phyloP scores from a whole-genome alignment of 2,113 vertebrate species.

The Hippocampus mohnikei region DNA sequence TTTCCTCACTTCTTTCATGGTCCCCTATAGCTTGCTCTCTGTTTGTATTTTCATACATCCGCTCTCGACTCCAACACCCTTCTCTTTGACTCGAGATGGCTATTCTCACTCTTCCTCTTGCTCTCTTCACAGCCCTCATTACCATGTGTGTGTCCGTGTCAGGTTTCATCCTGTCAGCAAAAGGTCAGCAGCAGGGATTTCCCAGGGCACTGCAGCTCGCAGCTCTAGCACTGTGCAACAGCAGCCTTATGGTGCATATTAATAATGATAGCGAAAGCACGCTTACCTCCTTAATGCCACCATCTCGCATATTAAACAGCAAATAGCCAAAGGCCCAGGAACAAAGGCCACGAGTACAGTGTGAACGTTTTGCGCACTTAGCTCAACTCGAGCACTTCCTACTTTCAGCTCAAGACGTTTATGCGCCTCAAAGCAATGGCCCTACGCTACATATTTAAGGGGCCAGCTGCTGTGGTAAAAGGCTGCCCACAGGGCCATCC shows the following conservation, averaged over 20 bases:
- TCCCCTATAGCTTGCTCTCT: conserved; percentile 22
- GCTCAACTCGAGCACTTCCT: conserved; percentile 36
- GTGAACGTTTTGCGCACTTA: conserved; percentile 42
- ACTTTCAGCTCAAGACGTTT: conserved; percentile 20
- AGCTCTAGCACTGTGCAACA: conserved; percentile 60
- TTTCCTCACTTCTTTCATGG: conserved; percentile 31
- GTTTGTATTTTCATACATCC: conserved; percentile 1
- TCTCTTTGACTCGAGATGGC: conserved; percentile 18
- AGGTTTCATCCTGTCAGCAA: conserved; percentile 69
- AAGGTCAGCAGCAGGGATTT: conserved; percentile 72
- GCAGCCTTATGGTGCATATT: conserved; percentile 64
- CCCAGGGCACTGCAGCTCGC: conserved; percentile 65
- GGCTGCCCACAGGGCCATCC: conserved; percentile 29
- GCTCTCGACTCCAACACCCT: conserved; percentile 5
- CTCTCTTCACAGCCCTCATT: conserved; percentile 47
- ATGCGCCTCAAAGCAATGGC: conserved; percentile 23
- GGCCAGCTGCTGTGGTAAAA: conserved; percentile 25
- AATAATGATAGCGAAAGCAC: conserved; percentile 51
- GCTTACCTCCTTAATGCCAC: conserved; percentile 50
- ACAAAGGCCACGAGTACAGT: conserved; percentile 17
- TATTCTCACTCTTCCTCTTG: conserved; percentile 23
- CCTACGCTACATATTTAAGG: conserved; percentile 43
- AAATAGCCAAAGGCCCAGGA: conserved; percentile 41
- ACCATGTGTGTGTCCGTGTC: conserved; percentile 63
- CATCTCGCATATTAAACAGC: conserved; percentile 57